Base-by-base conservation (phyloP, 2,113 vertebrate species). In the Grammomys dolichurus region DNA sequence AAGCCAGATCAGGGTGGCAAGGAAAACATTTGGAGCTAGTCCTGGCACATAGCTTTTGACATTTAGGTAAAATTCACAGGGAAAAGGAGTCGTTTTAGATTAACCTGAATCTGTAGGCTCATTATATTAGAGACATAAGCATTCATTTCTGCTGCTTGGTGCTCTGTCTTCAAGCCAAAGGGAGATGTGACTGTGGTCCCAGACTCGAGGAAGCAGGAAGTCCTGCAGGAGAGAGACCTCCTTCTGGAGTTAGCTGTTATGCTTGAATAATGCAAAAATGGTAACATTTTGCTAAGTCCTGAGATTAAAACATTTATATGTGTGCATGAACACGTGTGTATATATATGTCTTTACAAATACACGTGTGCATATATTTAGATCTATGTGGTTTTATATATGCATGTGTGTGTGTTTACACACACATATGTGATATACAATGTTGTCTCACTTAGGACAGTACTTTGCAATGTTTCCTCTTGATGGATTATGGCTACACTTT, bases 1-100 rank as follows among this genome's bases (percentile, higher is more conserved):
- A 82, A 69, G 96, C 97, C 98, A 98, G 96, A 96, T 97, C 85
- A 95, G 97, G 96, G 97, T 98, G 96, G 90, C 96, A 98, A 96
- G 87, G 93, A 97, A 98, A 78, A 90, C 87, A 98, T 97, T 92
- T 97, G 97, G 91, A 97, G 85, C 91, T 90, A 73, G 93, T 97
- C 97, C 97, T 98, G 97, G 95, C 91, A 87, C 14, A 58, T 87
- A 89, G 72, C 70, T 78, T 97, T 96, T 97, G 96, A 98, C 97
- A 96, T 97, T 96, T 96, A 97, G 96, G 97, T 98, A 96, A 96
- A 95, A 97, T 82, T 86, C 87, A 91, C 95, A 95, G 80, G 80
- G 87, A 94, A 97, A 89, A 91, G 97, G 63, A 92, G 88, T 82
- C 96, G 56, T 96, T 93, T 97, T 97, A 95, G 86, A 56, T 98